Conservation (phyloP, 2,888 invertebrate species). For the Crioceris asparagi region DNA sequence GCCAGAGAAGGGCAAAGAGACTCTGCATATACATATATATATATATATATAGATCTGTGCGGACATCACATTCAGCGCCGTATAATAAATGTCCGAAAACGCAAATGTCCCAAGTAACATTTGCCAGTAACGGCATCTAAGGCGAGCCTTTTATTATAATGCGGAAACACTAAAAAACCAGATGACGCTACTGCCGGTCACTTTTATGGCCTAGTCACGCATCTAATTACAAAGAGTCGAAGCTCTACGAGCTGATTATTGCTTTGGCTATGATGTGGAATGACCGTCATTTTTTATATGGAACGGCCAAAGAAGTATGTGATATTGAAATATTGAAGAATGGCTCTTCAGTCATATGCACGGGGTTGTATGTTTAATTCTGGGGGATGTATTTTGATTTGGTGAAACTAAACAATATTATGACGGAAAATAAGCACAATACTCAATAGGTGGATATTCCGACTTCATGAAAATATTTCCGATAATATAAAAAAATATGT, state of each 20-base stretch:
- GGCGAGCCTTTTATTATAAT: constrained; percentile 53
- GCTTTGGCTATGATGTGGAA: constrained; percentile 19
- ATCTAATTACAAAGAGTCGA: constrained; percentile 35
- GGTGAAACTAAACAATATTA: no score
- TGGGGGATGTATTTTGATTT: no score
- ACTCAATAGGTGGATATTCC: no score
- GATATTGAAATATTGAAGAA: no score
- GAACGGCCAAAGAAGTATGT: no score
- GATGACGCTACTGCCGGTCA: constrained; percentile 40
- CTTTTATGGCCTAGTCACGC: constrained; percentile 34
- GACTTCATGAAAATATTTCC: no score
- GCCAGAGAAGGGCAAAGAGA: constrained; percentile 8
- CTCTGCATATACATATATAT: not conserved
- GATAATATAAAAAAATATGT: no score
- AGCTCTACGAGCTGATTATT: constrained; percentile 25
- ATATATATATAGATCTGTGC: no score
- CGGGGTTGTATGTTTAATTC: no score
- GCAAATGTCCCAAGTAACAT: constrained; percentile 39
- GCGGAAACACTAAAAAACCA: constrained; percentile 51
- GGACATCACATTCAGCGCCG: constrained; percentile 29
- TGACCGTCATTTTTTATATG: constrained; percentile 18
- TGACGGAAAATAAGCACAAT: no score
- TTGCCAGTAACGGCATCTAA: constrained; percentile 38
- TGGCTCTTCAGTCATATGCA: no score
- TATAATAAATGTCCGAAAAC: constrained; percentile 39